A percentile compares a stretch with the other conserved stretches of the same genome.
phyloP scores from a whole-genome alignment of 2,888 invertebrate species.

The Ormyrus thymus region DNA sequence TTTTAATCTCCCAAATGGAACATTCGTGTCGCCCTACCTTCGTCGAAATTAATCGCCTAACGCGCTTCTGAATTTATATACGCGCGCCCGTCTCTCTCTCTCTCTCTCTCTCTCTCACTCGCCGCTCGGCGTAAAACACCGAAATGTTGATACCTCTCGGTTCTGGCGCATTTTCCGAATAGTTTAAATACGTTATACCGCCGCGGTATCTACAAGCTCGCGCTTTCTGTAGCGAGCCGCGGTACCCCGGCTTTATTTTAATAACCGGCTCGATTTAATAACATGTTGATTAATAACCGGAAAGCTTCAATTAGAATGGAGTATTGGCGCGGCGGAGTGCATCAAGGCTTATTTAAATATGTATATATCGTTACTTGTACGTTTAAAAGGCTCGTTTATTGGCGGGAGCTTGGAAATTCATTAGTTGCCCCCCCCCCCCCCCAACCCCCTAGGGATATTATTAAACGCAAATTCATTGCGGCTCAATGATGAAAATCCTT shows the following conservation, averaged over 20 bases:
- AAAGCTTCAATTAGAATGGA: neutral
- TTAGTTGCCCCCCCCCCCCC: no score
- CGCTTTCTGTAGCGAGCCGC: neutral
- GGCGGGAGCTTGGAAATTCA: neutral
- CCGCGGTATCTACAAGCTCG: neutral
- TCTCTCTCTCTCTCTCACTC: no score
- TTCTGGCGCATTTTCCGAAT: slow-evolving; percentile 22
- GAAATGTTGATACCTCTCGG: no score
- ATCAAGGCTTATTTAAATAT: no score
- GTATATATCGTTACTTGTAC: no score
- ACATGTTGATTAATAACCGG: slow-evolving; percentile 5
- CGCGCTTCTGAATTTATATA: slow-evolving; percentile 52
- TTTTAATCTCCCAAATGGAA: slow-evolving; percentile 57
- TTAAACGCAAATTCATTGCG: neutral
- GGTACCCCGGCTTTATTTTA: neutral
- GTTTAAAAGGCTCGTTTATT: no score
- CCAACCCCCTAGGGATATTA: neutral
- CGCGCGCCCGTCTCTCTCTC: neutral
- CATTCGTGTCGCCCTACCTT: slow-evolving; percentile 53
- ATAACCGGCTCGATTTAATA: slow-evolving; percentile 19
- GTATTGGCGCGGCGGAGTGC: no score
- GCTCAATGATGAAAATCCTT: no score
- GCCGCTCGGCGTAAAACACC: no score
- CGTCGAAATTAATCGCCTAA: slow-evolving; percentile 53
- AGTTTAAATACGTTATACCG: neutral